Percentiles rank a stretch among this genome's conserved stretches.
phyloP scores from a whole-genome alignment of 1,140 invertebrate species.

The Mercenaria mercenaria region DNA sequence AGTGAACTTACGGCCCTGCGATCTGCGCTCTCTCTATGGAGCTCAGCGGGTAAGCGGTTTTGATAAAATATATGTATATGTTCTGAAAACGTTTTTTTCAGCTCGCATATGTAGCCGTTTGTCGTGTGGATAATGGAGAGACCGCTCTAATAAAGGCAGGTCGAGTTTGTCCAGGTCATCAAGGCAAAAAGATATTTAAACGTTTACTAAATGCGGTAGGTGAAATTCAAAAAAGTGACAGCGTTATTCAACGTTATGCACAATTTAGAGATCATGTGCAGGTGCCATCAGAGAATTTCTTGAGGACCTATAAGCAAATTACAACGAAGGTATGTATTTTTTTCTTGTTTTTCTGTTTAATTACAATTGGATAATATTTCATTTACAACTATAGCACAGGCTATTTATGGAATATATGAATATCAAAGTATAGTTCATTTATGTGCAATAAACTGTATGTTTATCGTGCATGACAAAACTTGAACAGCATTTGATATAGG shows the following conservation, averaged over 20 bases:
- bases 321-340: neutral
- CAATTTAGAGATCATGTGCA: neutral
- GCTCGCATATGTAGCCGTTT: neutral
- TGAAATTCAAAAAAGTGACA: neutral
- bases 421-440: too few relatives aligned
- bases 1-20: too few relatives aligned
- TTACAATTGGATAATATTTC: neutral
- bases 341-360: too few relatives aligned
- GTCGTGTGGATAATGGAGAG: neutral
- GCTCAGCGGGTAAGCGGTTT: too few relatives aligned
- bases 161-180: neutral
- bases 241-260: neutral
- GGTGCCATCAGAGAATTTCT: neutral
- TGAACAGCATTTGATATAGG: neutral
- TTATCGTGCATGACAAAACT: too few relatives aligned
- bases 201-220: neutral
- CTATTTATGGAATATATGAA: too few relatives aligned
- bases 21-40: too few relatives aligned
- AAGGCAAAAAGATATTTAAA: neutral
- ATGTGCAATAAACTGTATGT: too few relatives aligned
- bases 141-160: neutral
- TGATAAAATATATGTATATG: too few relatives aligned
- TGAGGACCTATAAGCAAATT: neutral
- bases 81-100: neutral
- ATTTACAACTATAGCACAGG: too few relatives aligned